phyloP scores from a whole-genome alignment of 2,888 invertebrate genomes.

The Pycnomerus fuliginosus region DNA sequence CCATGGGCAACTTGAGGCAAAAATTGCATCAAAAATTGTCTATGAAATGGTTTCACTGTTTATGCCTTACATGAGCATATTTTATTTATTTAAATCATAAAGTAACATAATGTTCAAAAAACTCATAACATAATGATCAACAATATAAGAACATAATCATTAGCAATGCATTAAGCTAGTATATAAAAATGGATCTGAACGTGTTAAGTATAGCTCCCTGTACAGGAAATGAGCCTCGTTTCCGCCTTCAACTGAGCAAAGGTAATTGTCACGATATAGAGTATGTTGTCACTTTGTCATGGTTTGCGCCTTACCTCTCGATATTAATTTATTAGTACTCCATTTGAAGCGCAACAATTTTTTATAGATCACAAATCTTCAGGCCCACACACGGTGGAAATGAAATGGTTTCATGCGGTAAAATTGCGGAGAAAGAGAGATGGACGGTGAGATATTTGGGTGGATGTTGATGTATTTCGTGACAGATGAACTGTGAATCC shows the following conservation, averaged over 20 bases:
- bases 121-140: too few species aligned
- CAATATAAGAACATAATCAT: too few species aligned
- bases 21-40: slow-evolving; percentile 41
- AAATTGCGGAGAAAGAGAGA: slow-evolving; percentile 8
- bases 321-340: slow-evolving; percentile 22
- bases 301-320: slow-evolving; percentile 12
- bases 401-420: slow-evolving; percentile 20
- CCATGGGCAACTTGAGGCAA: slow-evolving; percentile 36
- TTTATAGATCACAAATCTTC: slow-evolving; percentile 2
- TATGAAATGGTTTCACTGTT: slow-evolving; percentile 44
- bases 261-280: slow-evolving; percentile 38
- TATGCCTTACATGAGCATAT: slow-evolving; percentile 8
- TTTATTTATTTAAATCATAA: slow-evolving; percentile 15
- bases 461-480: slow-evolving; percentile 44
- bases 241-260: slow-evolving; percentile 34
- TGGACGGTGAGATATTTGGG: slow-evolving; percentile 5
- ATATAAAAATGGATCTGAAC: slow-evolving; percentile 34
- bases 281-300: slow-evolving; percentile 39
- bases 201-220: slow-evolving; percentile 37
- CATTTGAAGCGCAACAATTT: background rate
- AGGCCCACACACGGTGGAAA: slow-evolving; percentile 15
- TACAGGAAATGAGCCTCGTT: slow-evolving; percentile 37
- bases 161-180: slow-evolving; percentile 30
- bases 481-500: slow-evolving; percentile 54
- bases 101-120: too few species aligned